phyloP scores from a whole-genome alignment of 2,113 vertebrate species.

The Butorides virescens region DNA sequence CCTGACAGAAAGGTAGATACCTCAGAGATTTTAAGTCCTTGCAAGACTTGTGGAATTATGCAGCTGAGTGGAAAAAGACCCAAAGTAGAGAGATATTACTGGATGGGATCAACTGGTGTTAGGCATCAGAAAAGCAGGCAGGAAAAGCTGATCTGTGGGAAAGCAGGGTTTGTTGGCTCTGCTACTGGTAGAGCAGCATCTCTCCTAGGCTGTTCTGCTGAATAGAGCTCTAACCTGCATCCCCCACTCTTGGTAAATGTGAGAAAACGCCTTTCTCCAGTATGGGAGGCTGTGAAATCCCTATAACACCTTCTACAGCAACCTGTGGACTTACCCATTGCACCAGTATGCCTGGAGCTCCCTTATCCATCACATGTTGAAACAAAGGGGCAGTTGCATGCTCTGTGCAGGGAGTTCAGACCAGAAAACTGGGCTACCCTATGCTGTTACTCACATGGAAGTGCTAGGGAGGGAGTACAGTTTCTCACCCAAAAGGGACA shows the following conservation, averaged over 20 bases:
- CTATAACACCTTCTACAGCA: background rate
- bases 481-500: background rate
- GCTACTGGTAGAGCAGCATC: background rate
- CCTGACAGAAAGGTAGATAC: background rate
- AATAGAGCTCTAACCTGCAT: background rate
- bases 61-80: background rate
- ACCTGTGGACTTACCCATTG: accelerated
- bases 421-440: no score
- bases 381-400: background rate
- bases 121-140: background rate
- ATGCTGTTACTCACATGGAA: background rate
- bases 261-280: background rate
- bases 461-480: background rate
- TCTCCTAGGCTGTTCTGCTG: background rate
- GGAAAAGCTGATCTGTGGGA: background rate
- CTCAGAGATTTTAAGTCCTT: background rate
- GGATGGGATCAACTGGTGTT: background rate
- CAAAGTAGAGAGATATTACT: background rate
- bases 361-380: accelerated
- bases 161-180: background rate
- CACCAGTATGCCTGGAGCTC: background rate
- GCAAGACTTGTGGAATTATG: constrained; percentile 17
- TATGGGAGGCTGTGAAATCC: background rate
- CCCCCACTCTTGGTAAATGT: background rate
- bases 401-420: background rate